Conservation (phyloP, 2,888 invertebrate genomes). For the Syritta pipiens region DNA sequence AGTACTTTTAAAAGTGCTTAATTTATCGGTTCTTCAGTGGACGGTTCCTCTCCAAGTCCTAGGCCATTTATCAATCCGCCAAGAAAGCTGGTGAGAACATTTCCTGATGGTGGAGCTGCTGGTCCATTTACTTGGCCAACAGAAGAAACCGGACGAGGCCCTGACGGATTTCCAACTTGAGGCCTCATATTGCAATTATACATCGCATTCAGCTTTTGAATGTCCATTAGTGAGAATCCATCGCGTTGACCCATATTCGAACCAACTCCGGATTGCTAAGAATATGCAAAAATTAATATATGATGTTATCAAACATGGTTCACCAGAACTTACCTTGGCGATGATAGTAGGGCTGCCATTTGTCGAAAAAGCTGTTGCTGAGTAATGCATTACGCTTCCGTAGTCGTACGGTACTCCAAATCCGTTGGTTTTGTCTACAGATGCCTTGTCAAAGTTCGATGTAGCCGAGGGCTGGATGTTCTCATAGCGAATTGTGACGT, state of each 20-base stretch:
- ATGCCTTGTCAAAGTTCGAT: slow-evolving; percentile 86
- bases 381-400: slow-evolving; percentile 91
- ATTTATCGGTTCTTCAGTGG: slow-evolving; percentile 12
- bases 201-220: slow-evolving; percentile 87
- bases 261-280: slow-evolving; percentile 74
- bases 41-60: slow-evolving; percentile 73
- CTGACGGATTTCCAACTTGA: slow-evolving; percentile 34
- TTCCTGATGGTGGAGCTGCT: slow-evolving; percentile 37
- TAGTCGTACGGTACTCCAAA: slow-evolving; percentile 89
- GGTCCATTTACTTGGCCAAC: neutral
- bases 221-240: slow-evolving; percentile 86
- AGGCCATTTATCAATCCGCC: slow-evolving; percentile 76
- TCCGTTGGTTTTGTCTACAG: slow-evolving; percentile 81
- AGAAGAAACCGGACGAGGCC: neutral
- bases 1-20: neutral
- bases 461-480: slow-evolving; percentile 85
- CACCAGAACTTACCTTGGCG: slow-evolving; percentile 84
- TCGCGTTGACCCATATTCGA: slow-evolving; percentile 86
- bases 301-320: no score
- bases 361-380: slow-evolving; percentile 86
- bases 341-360: slow-evolving; percentile 87
- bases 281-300: neutral
- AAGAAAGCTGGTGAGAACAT: slow-evolving; percentile 74
- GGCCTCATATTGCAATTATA: slow-evolving; percentile 82
- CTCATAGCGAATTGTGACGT: slow-evolving; percentile 83